Base-by-base conservation (phyloP, 2,888 invertebrate species). In the Crossocerus cetratus region DNA sequence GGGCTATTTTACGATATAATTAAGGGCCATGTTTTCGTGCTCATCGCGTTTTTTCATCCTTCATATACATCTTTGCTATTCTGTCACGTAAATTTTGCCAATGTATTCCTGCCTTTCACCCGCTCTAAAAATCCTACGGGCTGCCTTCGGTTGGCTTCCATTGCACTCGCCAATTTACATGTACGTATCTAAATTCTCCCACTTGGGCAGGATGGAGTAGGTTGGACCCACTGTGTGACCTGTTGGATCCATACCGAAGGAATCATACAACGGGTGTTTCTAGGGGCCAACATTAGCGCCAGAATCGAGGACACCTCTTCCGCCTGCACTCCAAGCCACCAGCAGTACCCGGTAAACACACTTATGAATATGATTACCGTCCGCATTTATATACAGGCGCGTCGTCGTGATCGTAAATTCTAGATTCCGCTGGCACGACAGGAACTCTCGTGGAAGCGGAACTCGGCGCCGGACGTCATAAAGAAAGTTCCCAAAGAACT, bases 1-100 rank as follows among this genome's bases (percentile, higher is more conserved):
- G 83, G 85, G 80, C 84, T 87, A 87, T 87, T 88, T 86, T 87
- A 87, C 86, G 83, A 84, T 79, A 83, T 85, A 87, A 87, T 88
- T 86, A 86, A 87, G 86, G 73, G 72, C 71, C 71, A 55, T 8
- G 32, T 32, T 32, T 32, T 32, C 32, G 73, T 49, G 76, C 69
- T 64, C 73, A 74, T 76, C 80, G 72, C 83, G 77, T 68, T 71
- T 78, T 77, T 73, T 78, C 77, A 78, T 82, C 85, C 86, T 86
- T 85, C 57, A 49, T 74, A 72, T 54, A 70, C 64, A 57, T 65
- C 68, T n/a, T n/a, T 63, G 65, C 62, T 66, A 72, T 57, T 53
- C 68, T 57, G 67, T 63, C 60, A 60, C 60, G 64, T n/a, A 44
- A 14, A 56, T 64, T 49, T n/a, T 16, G 16, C 49, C 13, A 49